Evolutionary conservation across 92 coral and sea anemone species (phyloP).

Genomic region (Diadumene lineata): DNA sequence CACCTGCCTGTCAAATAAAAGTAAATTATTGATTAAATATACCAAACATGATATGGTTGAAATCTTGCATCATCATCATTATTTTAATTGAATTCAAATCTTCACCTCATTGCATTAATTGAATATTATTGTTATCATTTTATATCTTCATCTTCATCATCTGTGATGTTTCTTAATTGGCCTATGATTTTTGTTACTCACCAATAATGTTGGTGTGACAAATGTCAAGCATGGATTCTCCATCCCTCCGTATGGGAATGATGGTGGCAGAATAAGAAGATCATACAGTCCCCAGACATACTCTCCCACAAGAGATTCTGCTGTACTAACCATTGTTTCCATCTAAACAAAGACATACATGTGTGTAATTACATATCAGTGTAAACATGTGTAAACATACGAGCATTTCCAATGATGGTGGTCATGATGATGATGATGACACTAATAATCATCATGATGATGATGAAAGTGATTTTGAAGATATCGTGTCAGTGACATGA

Average conservation of each 20-base stretch:
- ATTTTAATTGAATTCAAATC: too few relatives aligned
- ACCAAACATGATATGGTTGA: too few relatives aligned
- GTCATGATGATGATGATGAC: not conserved
- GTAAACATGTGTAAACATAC: too few relatives aligned
- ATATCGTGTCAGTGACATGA: too few relatives aligned
- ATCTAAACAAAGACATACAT: conserved; percentile 46
- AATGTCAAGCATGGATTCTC: conserved; percentile 88
- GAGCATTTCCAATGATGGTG: too few relatives aligned
- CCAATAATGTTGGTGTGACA: conserved; percentile 85
- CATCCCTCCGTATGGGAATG: conserved; percentile 92
- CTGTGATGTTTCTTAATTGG: too few relatives aligned
- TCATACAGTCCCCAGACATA: conserved; percentile 81
- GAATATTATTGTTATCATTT: too few relatives aligned
- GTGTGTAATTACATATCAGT: too few relatives aligned
- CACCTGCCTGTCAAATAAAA: conserved; percentile 48
- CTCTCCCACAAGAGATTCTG: conserved; percentile 72
- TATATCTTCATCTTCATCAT: too few relatives aligned
- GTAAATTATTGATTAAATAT: not conserved
- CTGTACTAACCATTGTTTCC: conserved; percentile 70
- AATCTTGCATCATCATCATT: not conserved
- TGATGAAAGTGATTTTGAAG: not conserved
- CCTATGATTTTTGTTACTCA: conserved; percentile 18
- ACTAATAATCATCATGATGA: not conserved
- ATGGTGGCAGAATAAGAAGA: conserved; percentile 84
- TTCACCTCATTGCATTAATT: too few relatives aligned